Base-by-base conservation (phyloP, 2,888 invertebrate species). In the Drosophila ochracea region DNA sequence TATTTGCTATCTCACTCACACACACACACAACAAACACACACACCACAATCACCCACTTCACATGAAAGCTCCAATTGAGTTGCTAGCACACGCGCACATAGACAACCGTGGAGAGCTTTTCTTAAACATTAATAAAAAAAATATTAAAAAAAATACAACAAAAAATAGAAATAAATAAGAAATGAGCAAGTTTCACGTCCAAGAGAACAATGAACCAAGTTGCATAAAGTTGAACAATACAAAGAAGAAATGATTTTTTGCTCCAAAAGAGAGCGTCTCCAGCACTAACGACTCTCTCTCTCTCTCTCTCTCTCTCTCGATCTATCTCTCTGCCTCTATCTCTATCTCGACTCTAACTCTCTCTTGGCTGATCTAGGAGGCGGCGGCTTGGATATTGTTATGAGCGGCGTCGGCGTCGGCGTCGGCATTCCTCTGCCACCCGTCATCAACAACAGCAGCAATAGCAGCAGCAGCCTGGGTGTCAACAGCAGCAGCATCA, bases 41-140 rank as follows among this genome's bases (percentile, higher is more conserved):
- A 50, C 64, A 64, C 60, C 52, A 49, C 76, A 39, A 35, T 21
- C 61, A 41, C 57, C 39, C 68, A 33, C 50, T 30, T 53, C 68
- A 76, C 54, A 62, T 50, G 30, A 70, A 75, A 76, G 73, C 79
- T 84, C 73, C 69, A 70, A 76, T 90, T 82, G 77, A 87, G 89
- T 85, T 88, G 90, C 91, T 90, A 91, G 91, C 91, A 91, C 91
- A 91, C 91, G 91, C 91, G 91, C 91, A 91, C 91, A 82, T 82
- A 71, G 76, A 82, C 84, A 83, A 75, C 81, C 85, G 82, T 75
- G 70, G 82, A 73, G 83, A 88, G 82, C 78, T 77, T 77, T 73
- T 53, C 58, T 19, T 13, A 50, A 68, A 43, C 64, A 43, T 41
- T 25, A 30, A 21, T 25, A 11, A 47, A 41, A 41, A 3, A 21